These are phyloP conservation scores for Oryzias javanicus DNA, from an alignment of 2,113 vertebrate genomes.

Conservation along the genomic window DNA sequence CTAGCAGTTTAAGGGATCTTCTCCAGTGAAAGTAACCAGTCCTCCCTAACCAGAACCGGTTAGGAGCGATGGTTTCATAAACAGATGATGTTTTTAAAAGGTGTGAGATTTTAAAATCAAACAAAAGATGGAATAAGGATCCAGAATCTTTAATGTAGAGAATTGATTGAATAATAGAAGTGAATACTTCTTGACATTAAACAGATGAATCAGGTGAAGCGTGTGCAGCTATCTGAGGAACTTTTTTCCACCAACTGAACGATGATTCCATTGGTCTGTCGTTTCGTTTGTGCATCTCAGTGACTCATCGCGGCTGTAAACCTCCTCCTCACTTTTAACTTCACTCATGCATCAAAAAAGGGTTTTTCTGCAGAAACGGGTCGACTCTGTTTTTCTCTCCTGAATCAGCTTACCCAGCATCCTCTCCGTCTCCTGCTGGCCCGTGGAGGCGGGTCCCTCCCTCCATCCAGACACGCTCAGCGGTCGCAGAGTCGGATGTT, in stretches of 20 bases:
- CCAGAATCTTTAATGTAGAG: too few species aligned
- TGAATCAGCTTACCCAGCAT: slow-evolving; percentile 18
- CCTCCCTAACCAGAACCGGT: too few species aligned
- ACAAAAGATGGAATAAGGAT: too few species aligned
- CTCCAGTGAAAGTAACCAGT: too few species aligned
- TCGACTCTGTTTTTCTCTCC: slow-evolving; percentile 26
- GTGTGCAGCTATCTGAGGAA: slow-evolving; percentile 2
- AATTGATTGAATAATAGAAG: too few species aligned
- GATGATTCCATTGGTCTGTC: slow-evolving; percentile 46
- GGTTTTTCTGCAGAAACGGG: slow-evolving; percentile 30
- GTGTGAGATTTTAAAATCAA: too few species aligned
- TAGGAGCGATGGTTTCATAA: too few species aligned
- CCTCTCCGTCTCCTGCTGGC: slow-evolving; percentile 18
- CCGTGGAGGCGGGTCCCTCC: slow-evolving; percentile 18
- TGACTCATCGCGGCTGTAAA: slow-evolving; percentile 33
- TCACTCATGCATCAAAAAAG: slow-evolving; percentile 16
- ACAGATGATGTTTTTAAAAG: too few species aligned
- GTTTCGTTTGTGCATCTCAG: slow-evolving; percentile 26
- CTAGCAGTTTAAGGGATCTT: too few species aligned
- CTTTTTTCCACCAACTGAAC: slow-evolving; percentile 16
- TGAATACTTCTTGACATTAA: slow-evolving; percentile 1
- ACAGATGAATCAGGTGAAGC: slow-evolving; percentile 26
- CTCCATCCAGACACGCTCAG: slow-evolving; percentile 38
- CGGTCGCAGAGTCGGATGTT: slow-evolving; percentile 49
- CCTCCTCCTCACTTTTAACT: slow-evolving; percentile 43